A percentile compares a stretch with the other conserved stretches of the same genome.
Conservation (phyloP, 2,888 invertebrate genomes). For the Hypsopygia costalis region DNA sequence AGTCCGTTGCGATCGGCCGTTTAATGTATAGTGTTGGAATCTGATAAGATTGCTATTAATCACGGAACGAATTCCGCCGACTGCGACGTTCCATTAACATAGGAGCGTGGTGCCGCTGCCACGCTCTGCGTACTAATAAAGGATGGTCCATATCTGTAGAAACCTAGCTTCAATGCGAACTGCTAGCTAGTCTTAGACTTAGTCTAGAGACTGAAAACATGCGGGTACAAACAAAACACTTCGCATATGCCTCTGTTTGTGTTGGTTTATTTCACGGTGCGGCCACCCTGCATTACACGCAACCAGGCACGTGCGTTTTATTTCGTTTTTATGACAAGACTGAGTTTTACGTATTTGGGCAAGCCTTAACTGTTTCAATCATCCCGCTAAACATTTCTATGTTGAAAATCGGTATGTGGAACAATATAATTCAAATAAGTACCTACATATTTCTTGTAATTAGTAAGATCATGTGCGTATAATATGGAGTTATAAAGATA, state of each 20-base stretch:
- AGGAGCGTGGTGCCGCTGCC: not conserved
- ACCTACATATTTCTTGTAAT: too few species aligned
- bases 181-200: not conserved
- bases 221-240: not conserved
- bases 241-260: not conserved
- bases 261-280: not conserved
- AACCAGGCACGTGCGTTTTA: slow-evolving; percentile 5
- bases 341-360: not conserved
- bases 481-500: too few species aligned
- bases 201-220: not conserved
- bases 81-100: slow-evolving; percentile 42
- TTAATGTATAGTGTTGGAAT: slow-evolving; percentile 56
- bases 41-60: slow-evolving; percentile 68
- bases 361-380: too few species aligned
- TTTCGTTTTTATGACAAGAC: slow-evolving; percentile 5
- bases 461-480: too few species aligned
- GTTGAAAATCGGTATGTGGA: too few species aligned
- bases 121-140: slow-evolving; percentile 9
- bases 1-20: slow-evolving; percentile 44
- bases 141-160: not conserved
- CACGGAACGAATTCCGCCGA: slow-evolving; percentile 45
- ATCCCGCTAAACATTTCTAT: too few species aligned
- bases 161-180: not conserved
- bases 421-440: too few species aligned
- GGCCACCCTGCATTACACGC: not conserved